Evolutionary conservation across 2,888 invertebrate species (phyloP).

Genomic region (Amorpha juglandis): DNA sequence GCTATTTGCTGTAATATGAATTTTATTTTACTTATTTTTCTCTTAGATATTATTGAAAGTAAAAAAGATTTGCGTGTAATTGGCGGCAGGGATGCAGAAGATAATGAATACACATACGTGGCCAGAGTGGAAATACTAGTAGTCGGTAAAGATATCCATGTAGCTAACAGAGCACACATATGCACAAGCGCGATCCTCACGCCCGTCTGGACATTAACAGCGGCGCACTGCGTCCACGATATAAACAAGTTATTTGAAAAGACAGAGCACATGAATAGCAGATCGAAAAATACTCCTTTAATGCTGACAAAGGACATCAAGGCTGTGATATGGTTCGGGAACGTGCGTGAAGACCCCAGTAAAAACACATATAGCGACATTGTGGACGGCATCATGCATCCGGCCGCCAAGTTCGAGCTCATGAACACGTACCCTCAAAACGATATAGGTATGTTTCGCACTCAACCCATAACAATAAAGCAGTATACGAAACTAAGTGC

Average conservation of each 20-base stretch:
- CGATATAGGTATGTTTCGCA: conserved; percentile 27
- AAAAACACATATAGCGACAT: conserved; percentile 25
- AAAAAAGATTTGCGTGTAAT: conserved; percentile 24
- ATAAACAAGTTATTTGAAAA: not conserved
- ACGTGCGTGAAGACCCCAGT: not conserved
- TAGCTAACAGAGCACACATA: not conserved
- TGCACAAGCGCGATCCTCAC: conserved; percentile 25
- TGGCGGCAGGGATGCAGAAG: conserved; percentile 23
- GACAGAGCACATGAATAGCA: not conserved
- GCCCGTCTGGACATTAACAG: conserved; percentile 26
- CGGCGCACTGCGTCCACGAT: conserved; percentile 26
- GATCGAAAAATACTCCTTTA: not conserved
- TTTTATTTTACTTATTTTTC: conserved; percentile 11
- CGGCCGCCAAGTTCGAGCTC: not conserved
- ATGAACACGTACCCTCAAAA: not conserved
- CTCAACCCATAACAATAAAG: conserved; percentile 23
- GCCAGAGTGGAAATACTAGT: conserved; percentile 27
- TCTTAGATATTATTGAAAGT: conserved; percentile 4
- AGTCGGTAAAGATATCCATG: not conserved
- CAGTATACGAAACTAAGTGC: conserved; percentile 26
- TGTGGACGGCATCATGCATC: conserved; percentile 13
- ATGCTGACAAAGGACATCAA: not conserved
- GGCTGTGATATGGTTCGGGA: conserved; percentile 27
- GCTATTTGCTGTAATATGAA: conserved; percentile 3
- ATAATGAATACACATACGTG: conserved; percentile 24